Base-by-base conservation (phyloP, 2,113 vertebrate species). In the Tachycineta bicolor region DNA sequence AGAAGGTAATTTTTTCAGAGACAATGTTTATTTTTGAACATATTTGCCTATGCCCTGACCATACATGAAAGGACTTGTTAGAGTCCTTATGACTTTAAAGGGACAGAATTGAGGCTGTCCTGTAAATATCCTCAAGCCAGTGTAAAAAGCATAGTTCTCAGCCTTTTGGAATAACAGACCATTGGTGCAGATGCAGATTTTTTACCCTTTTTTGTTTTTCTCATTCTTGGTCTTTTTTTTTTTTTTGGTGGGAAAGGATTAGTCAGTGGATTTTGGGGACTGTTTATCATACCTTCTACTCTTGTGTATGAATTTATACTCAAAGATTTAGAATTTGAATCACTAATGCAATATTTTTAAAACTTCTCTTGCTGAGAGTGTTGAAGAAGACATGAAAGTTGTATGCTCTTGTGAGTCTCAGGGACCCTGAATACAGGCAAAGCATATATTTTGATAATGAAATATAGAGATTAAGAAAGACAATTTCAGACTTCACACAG, bases 171-270 rank as follows among this genome's bases (percentile, higher is more conserved):
- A 64, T 68, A 91, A 9, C 34, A 89, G 26, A 49, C 4, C 34
- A 90, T 59, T 62, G 31, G 22, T 53, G 18, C 6, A 34, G 19
- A 64, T 68, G n/a, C 9, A 60, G 58, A 58, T 6, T 80, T 59
- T 14, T 52, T 4, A 13, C 2, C 37, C 4, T 37, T 37, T 37
- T 37, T 37, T 33, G 4, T 2, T 87, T 62, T 65, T 73, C 29
- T 80, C 41, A n/a, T 52, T 60, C 8, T 79, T 76, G 24, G 5
- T 6, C 28, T 39, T 19, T 13, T 26, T 9, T 26, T 59, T 6
- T 39, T 25, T 67, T 56, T 33, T 11, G 1, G 3, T 2, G 4
- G 2, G 5, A 5, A 22, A 20, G 12, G 6, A 4, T 73, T 70
- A 52, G 13, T 44, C 9, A 24, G 11, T 59, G 29, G 22, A 47